Conservation (phyloP, 2,797 vertebrate species). For the Eidolon dupreanum region DNA sequence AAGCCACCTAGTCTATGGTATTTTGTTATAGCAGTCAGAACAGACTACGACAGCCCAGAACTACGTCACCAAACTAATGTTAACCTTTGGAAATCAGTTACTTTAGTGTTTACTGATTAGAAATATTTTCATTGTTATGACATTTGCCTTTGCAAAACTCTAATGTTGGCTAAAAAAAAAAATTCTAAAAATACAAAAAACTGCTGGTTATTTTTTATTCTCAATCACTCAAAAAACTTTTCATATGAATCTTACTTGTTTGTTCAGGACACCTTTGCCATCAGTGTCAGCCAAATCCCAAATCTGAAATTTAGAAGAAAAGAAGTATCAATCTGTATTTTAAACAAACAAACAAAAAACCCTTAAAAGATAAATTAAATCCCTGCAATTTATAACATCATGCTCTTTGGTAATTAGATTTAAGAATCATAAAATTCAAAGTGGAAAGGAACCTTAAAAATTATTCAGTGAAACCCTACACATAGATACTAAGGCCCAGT, state of each 20-base stretch:
- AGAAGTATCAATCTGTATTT: slow-evolving; percentile 48
- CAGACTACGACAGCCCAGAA: neutral
- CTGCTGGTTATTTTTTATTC: slow-evolving; percentile 20
- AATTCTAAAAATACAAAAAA: slow-evolving; percentile 53
- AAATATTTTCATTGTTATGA: slow-evolving; percentile 62
- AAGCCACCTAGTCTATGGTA: neutral
- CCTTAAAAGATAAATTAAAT: slow-evolving; percentile 48
- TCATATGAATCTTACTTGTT: slow-evolving; percentile 90
- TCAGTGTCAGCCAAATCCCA: slow-evolving; percentile 98
- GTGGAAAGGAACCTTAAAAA: slow-evolving; percentile 21
- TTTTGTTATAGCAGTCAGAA: neutral
- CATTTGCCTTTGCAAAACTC: slow-evolving; percentile 32
- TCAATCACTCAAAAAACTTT: slow-evolving; percentile 33
- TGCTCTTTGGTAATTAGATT: slow-evolving; percentile 19
- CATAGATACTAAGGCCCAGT: neutral
- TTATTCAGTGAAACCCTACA: slow-evolving; percentile 5
- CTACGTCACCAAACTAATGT: slow-evolving; percentile 24
- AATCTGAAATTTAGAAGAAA: slow-evolving; percentile 88
- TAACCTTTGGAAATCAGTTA: slow-evolving; percentile 28
- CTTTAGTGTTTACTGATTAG: neutral
- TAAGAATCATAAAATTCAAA: slow-evolving; percentile 41
- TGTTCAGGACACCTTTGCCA: slow-evolving; percentile 95
- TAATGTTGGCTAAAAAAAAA: neutral
- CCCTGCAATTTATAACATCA: neutral
- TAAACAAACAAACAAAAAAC: neutral